These are phyloP conservation scores for Rotaria socialis DNA, from an alignment of 2,888 invertebrate genomes.

Conservation along the genomic window DNA sequence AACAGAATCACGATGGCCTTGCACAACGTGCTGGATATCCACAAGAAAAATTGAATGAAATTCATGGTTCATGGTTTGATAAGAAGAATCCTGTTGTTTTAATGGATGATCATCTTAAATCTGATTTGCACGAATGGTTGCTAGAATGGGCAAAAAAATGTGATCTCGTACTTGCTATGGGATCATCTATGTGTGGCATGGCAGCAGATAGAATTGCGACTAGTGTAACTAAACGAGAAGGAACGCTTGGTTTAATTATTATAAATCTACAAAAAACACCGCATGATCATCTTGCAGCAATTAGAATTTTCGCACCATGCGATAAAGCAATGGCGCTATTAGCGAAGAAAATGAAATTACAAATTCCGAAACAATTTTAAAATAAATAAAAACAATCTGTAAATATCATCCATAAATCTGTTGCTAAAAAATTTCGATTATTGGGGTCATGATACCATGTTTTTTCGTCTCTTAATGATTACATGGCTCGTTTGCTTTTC, in stretches of 20 bases:
- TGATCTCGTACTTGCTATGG: not conserved
- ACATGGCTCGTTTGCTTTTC: too few species aligned
- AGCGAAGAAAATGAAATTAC: not conserved
- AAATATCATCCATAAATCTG: too few species aligned
- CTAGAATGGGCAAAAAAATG: not conserved
- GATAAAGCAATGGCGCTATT: slow-evolving; percentile 37
- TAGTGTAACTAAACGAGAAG: not conserved
- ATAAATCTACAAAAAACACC: slow-evolving; percentile 44
- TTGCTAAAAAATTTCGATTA: too few species aligned
- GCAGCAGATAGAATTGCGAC: not conserved
- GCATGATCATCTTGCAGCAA: not conserved
- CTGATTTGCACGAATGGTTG: not conserved
- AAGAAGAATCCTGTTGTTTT: slow-evolving; percentile 1
- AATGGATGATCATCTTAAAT: not conserved
- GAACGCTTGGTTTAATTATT: slow-evolving; percentile 37
- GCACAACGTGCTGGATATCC: slow-evolving; percentile 16
- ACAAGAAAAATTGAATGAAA: slow-evolving; percentile 4
- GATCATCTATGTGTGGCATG: not conserved
- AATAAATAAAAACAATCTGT: not conserved
- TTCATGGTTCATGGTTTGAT: slow-evolving; percentile 11
- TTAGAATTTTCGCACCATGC: slow-evolving; percentile 38
- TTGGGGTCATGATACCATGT: too few species aligned
- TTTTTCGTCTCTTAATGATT: too few species aligned
- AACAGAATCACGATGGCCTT: not conserved
- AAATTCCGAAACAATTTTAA: not conserved